Conservation (phyloP, 1,140 invertebrate species). For the Drosophila arawakana region DNA sequence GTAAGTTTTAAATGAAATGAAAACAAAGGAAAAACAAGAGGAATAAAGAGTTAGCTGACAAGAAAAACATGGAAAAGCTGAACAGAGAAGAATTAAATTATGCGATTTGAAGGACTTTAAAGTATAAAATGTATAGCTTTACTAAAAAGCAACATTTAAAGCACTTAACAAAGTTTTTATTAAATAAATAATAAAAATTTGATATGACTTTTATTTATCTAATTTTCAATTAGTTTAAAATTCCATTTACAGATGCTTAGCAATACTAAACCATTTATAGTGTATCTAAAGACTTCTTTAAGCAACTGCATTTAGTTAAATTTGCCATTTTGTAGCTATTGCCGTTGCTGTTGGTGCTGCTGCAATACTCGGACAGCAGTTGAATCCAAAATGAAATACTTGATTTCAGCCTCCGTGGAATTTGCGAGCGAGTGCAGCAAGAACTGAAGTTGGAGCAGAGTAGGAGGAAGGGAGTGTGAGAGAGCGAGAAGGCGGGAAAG, state of each 20-base stretch:
- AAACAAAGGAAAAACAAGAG: no score
- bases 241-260: neutral
- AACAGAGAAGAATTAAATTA: no score
- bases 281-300: slow-evolving; percentile 15
- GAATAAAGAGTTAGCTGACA: no score
- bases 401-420: slow-evolving; percentile 79
- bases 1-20: no score
- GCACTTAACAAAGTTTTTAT: no score
- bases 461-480: neutral
- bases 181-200: no score
- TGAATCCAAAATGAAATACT: slow-evolving; percentile 83
- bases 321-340: slow-evolving; percentile 51
- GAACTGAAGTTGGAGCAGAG: neutral
- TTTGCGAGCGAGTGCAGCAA: slow-evolving; percentile 47
- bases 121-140: no score
- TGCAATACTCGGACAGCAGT: slow-evolving; percentile 77
- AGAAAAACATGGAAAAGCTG: no score
- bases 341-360: slow-evolving; percentile 22
- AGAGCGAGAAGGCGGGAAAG: slow-evolving; percentile 9
- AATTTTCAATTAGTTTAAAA: neutral
- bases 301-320: slow-evolving; percentile 31
- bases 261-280: neutral
- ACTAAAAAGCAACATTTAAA: no score
- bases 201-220: no score
- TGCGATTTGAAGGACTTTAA: no score